Conservation (phyloP, 2,113 vertebrate species). For the Ageneiosus marmoratus region DNA sequence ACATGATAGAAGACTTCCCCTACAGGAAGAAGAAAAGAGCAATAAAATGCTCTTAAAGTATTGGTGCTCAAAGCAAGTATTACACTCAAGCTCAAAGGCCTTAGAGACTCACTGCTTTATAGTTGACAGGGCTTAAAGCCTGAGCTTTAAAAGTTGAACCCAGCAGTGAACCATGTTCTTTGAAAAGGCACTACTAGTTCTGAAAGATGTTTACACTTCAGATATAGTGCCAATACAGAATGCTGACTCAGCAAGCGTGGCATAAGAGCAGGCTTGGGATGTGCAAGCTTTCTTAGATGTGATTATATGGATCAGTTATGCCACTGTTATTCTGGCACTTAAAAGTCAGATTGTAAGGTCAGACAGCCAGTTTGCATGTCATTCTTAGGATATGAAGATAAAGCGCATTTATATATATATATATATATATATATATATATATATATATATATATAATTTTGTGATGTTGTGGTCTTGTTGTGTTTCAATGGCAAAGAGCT, state of each 20-base stretch:
- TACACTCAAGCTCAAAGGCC: constrained; percentile 11
- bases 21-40: constrained; percentile 9
- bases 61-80: constrained; percentile 4
- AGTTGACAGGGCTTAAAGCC: constrained; percentile 15
- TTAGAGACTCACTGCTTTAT: constrained; percentile 23
- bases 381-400: constrained; percentile 16
- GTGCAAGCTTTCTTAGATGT: constrained; percentile 23
- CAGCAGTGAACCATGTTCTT: constrained; percentile 34
- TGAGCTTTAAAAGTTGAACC: constrained; percentile 30
- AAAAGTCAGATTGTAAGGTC: neutral
- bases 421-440: too few species aligned
- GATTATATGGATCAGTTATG: constrained; percentile 46
- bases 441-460: too few species aligned
- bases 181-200: constrained; percentile 19
- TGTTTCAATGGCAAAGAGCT: too few species aligned
- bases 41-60: constrained; percentile 21
- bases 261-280: constrained; percentile 20
- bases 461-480: too few species aligned
- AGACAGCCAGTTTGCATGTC: neutral
- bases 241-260: neutral
- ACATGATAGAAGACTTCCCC: neutral
- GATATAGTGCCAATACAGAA: constrained; percentile 28
- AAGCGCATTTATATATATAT: neutral
- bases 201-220: constrained; percentile 42
- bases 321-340: neutral